phyloP scores from a whole-genome alignment of 2,113 vertebrate genomes.

The cat (Felis catus) region F.catus_Fca126_mat1.0 CM031417.1:111530501-111531000 shows the following conservation, averaged over 20 bases:
- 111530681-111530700: not conserved
- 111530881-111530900: conserved; percentile 18
- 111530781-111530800: not conserved
- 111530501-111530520: not conserved
- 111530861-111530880: not conserved
- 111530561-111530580: conserved; percentile 11
- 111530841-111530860: not conserved
- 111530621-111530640: not conserved
- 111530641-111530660: not conserved
- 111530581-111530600: conserved; percentile 32
- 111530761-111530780: not conserved
- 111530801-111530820: not conserved
- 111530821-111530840: not conserved
- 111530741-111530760: not conserved
- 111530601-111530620: not conserved
- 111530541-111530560: not conserved
- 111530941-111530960: conserved; percentile 47
- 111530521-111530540: not conserved
- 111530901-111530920: conserved; percentile 4
- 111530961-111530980: conserved; percentile 15
- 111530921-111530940: not conserved
- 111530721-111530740: not conserved
- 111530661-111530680: conserved; percentile 3
- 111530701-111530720: not conserved
- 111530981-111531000: conserved; percentile 8